Evolutionary conservation across 2,888 invertebrate species (phyloP), one percentile per base, ranked within the genome.

Genomic region (Uropetala carovei): DNA sequence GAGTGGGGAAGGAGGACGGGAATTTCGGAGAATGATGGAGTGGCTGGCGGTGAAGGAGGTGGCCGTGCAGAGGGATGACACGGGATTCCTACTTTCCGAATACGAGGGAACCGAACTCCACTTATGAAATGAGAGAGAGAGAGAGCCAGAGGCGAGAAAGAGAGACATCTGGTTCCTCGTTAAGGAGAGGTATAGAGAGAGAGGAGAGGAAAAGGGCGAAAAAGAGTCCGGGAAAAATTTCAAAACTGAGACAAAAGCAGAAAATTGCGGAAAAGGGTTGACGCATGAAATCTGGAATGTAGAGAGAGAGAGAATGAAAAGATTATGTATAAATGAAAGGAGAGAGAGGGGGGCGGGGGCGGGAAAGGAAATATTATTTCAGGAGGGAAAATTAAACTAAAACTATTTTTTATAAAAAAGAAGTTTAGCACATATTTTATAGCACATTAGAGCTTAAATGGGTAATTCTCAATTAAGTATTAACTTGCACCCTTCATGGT

Each of bases 41-140:
- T 18, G 89, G 89, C 43, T 89, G 89, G 43, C 64, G 60, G 86
- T 7, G 86, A 59, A 22, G 59, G 83, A 83, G n/a, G 89, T 64
- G 64, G 89, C 89, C 59, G 89, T 64, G 30, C 64, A 60, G 30
- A 10, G 22, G 7, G 43, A 16, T 22, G 75, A 13, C 27, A 58
- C 5, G 64, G 43, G 64, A 89, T 89, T 64, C 89, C 64, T 43
- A 27, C 18, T 13, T 22, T 59, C 59, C 60, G 57, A 59, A 59
- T 10, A 60, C 43, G 89, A 89, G 60, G 18, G 57, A 58, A 58
- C 22, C 22, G 57, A 57, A 57, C 56, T 11, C 57, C 57, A 57
- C n/a, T 58, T 58, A 64, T 64, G 89, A 30, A 43, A 30, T 27
- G 4, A 18, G 30, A 56, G 56, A 27, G 27, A 27, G 59, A 11